Base-by-base conservation (phyloP, 1,140 invertebrate genomes). In the Pantala flavescens region DNA sequence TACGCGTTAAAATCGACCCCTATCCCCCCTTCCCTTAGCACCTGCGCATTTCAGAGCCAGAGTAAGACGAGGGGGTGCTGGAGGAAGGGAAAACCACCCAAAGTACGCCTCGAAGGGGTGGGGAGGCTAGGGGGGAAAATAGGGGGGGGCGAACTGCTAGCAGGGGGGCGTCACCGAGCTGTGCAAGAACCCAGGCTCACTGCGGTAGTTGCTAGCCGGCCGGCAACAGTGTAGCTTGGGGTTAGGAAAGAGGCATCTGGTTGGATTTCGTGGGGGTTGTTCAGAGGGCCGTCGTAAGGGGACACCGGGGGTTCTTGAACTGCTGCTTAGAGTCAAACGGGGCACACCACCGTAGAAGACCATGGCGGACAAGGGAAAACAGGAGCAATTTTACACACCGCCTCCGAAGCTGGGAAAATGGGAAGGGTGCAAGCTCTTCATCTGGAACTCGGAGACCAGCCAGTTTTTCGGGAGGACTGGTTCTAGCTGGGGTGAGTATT, bases 391-490 rank as follows among this genome's bases (percentile, higher is more conserved):
- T 82, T 93, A 93, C 82, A 82, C 88, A 72, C 89, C 90, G 76
- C 91, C 91, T 78, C 90, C 90, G 75, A 90, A 91, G 82, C 87
- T 92, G 77, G 89, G 90, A 78, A 91, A 90, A 87, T 94, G 93
- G 92, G 91, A 94, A 82, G 87, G 90, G 78, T 92, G 95, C 85
- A 89, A 85, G 82, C 84, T 88, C 79, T 95, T 95, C 84, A 80
- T 96, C 75, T 96, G 90, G 88, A 94, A 96, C 85, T 90, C 91
- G 76, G 91, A 95, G 84, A 95, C 92, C 74, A 89, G 90, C 79
- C 91, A 94, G 83, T 90, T 95, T 82, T 85, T 95, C 77, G 94
- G 94, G 76, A 87, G 94, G 77, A 96, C 93, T 76, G 93, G 91
- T 77, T 86, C 89, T 78, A 94, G 92, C 84, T 96, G 94, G 94